These are phyloP conservation scores for Galbula dea DNA, from an alignment of 2,113 vertebrate genomes.

Conservation along the genomic window DNA sequence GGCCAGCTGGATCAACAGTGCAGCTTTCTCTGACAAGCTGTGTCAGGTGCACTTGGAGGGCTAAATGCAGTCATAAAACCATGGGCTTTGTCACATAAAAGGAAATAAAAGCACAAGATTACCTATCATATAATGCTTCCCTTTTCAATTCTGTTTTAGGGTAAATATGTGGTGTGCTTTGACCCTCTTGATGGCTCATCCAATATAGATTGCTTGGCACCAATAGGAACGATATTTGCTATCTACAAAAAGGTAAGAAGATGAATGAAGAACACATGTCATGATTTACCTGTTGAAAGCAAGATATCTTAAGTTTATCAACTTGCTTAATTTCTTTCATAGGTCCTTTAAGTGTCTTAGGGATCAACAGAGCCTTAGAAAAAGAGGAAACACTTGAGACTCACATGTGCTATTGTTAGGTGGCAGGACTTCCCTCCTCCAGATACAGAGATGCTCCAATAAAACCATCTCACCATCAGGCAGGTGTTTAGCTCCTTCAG, in stretches of 20 bases:
- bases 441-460: not conserved
- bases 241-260: slow-evolving; percentile 90
- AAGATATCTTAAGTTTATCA: not conserved
- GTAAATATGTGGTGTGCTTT: slow-evolving; percentile 96
- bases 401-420: rapidly evolving
- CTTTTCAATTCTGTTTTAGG: slow-evolving; percentile 69
- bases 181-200: slow-evolving; percentile 96
- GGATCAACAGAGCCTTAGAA: not conserved
- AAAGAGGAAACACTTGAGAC: not conserved
- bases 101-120: not conserved
- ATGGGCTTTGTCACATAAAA: not conserved
- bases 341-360: not conserved
- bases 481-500: not conserved
- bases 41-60: not conserved
- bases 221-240: slow-evolving; percentile 95
- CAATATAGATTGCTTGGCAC: slow-evolving; percentile 96
- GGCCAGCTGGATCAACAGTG: not conserved
- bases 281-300: not conserved
- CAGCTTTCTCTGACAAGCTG: not conserved
- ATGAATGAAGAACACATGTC: not conserved
- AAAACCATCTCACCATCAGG: not conserved
- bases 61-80: not conserved
- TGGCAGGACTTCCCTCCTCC: not conserved
- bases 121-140: not conserved
- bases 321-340: not conserved